Percentiles rank a stretch among this genome's conserved stretches.
Conservation (phyloP, 2,888 invertebrate genomes). For the Clusia tigrina region DNA sequence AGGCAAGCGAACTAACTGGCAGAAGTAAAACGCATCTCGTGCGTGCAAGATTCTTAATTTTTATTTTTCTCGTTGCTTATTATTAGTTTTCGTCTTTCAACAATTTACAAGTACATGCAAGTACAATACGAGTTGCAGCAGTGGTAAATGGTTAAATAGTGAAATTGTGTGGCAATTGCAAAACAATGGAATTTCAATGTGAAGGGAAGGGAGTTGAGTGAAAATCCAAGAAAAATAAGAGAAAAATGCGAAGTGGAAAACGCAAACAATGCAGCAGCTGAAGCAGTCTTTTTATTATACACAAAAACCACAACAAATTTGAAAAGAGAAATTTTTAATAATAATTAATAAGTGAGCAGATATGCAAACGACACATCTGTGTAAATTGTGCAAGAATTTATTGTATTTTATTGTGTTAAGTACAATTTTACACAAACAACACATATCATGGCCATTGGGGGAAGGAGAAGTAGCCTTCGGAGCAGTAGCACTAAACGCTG, state of each 20-base stretch:
- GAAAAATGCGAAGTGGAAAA: conserved; percentile 20
- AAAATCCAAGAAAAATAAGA: conserved; percentile 16
- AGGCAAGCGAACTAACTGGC: neutral
- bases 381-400: neutral
- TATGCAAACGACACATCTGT: conserved; percentile 7
- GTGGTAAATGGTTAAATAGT: conserved; percentile 25
- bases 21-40: conserved; percentile 4
- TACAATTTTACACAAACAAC: conserved; percentile 8
- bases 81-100: conserved; percentile 1
- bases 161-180: conserved; percentile 39
- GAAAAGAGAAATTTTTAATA: neutral
- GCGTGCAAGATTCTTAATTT: neutral
- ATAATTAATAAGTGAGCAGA: neutral
- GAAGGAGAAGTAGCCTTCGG: conserved; percentile 2
- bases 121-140: neutral
- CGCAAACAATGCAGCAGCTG: conserved; percentile 15
- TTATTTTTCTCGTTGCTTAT: conserved; percentile 6
- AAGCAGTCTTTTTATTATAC: conserved; percentile 17
- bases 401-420: conserved; percentile 11
- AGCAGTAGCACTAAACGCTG: neutral
- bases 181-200: conserved; percentile 35
- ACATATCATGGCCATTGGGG: no score
- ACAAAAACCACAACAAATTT: neutral
- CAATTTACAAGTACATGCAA: conserved; percentile 3
- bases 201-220: conserved; percentile 23